Conservation (phyloP, 2,113 vertebrate genomes). For the Dolichotis patagonum region DNA sequence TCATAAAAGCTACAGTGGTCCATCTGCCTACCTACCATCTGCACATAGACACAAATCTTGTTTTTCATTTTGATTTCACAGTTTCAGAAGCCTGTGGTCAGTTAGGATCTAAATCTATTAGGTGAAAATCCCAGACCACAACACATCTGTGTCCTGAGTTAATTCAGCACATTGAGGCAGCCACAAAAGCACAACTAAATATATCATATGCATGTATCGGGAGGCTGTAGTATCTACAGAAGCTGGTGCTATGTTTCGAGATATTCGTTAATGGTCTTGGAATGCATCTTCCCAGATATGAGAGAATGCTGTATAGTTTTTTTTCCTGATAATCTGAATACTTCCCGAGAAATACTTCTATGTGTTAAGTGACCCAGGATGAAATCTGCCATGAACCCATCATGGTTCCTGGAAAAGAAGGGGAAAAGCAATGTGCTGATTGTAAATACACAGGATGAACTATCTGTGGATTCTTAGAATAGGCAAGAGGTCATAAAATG, state of each 20-base stretch:
- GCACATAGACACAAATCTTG: not conserved
- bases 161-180: not conserved
- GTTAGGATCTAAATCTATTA: not conserved
- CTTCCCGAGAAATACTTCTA: not conserved
- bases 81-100: not conserved
- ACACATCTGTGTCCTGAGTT: not conserved
- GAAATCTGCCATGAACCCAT: not conserved
- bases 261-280: not conserved
- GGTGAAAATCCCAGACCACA: not conserved
- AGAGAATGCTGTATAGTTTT: too few relatives aligned
- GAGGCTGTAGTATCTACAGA: rapidly evolving
- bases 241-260: not conserved
- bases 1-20: not conserved
- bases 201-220: not conserved
- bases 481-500: not conserved
- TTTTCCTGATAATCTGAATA: not conserved
- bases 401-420: not conserved
- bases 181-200: not conserved
- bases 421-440: not conserved
- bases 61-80: not conserved
- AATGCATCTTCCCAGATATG: not conserved
- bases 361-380: not conserved
- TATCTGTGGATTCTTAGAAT: not conserved
- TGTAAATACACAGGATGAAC: not conserved
- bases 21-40: not conserved